Base-by-base conservation (phyloP, 2,113 vertebrate genomes). In the Phalacrocorax brasilianus region DNA sequence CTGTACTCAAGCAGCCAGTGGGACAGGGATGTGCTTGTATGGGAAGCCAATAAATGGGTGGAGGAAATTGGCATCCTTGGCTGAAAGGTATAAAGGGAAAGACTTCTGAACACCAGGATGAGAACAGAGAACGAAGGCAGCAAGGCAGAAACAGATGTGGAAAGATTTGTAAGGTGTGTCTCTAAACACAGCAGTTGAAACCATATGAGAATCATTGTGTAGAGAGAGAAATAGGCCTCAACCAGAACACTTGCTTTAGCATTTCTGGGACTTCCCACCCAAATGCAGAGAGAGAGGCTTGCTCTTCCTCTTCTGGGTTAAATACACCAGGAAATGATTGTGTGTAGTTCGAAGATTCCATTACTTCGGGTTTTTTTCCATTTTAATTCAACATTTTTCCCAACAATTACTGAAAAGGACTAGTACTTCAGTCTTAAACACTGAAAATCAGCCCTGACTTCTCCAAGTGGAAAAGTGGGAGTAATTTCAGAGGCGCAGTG, bases 381-480 rank as follows among this genome's bases (percentile, higher is more conserved):
- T 73, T 96, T 97, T 84, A 82, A 95, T 95, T 90, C 91, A 93
- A 91, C 44, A 21, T 89, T 92, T 85, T 96, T 94, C 61, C 81
- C 79, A 93, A 87, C 38, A 93, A 5, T 67, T 89, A 32, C 52
- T 59, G 16, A 49, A 70, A 76, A 75, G n/a, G 15, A 66, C 8
- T 35, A 62, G 32, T n/a, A 6, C 16, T 67, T 93, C 50, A 52
- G 5, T 56, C 38, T 89, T 72, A 84, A 87, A 63, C 33, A 68
- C 27, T 44, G 58, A 84, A 94, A 76, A 56, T 84, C 35, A 49
- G 17, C 78, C 47, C 38, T 42, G 26, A 44, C 20, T 74, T 87
- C 56, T 63, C 15, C 52, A 65, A 84, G 28, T 52, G 40, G 38
- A 87, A 77, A 91, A 89, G 35, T 13, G 38, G 19, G 27, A 67